Base-by-base conservation (phyloP, 2,888 invertebrate species). In the Malthinus seriepunctatus region DNA sequence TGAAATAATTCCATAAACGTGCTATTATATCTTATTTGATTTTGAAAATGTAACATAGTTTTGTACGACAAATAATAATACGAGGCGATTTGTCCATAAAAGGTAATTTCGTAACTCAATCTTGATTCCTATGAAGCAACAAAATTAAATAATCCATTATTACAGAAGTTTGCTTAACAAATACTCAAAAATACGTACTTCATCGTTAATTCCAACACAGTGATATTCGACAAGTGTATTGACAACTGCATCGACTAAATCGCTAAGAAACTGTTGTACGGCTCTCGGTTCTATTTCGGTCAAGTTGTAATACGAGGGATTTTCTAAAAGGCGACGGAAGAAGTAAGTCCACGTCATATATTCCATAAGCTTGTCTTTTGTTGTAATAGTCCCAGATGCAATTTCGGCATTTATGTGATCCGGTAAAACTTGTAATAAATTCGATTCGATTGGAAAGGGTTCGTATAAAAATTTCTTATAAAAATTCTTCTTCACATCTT, bases 281-380 rank as follows among this genome's bases (percentile, higher is more conserved):
- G 85, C 83, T 39, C 83, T 80, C 0, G 88, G 84, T 57, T 91
- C 89, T 9, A 88, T 73, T 32, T 86, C 86, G 42, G 90, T 88
- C 59, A 97, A 78, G 60, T 90, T 87, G 75, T 97, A 97, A 76
- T 93, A 97, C 0, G 89, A 85, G 0, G 98, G 98, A 84, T 98
- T 98, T 73, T 92, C 90, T 51, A 97, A 78, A 4, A 98, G 80
- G 11, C 97, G 84, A 50, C 97, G 83, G 82, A 97, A 99, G 82
- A 98, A 96, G 74, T 96, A 99, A 0, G 99, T 99, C 92, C 97
- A 99, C 0, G 98, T 97, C 65, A 99, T 82, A 80, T 99, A 99
- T 78, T 99, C 97, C 56, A 99, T 82, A 47, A 96, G 91, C 68
- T 95, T 93, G 75, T 95, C 93, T 74, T 93, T 95, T 0, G 90